phyloP scores from a whole-genome alignment of 1,140 invertebrate species.

The Drosophila bipectinata region DNA sequence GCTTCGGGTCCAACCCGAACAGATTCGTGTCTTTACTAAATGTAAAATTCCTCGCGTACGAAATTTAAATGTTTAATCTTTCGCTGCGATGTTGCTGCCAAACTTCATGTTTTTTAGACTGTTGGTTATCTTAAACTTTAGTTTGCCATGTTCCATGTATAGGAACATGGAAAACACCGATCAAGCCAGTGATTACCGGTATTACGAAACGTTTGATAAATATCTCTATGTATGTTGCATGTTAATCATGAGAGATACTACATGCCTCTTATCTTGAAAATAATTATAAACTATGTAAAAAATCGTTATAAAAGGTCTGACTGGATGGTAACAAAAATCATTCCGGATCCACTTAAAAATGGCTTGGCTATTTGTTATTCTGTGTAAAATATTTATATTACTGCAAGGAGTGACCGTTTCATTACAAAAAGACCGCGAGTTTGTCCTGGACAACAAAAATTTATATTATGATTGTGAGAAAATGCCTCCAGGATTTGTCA shows the following conservation, averaged over 20 bases:
- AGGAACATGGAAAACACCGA: no score
- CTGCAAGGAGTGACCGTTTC: not conserved
- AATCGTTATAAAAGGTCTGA: not conserved
- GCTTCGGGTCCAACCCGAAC: no score
- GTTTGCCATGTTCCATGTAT: no score
- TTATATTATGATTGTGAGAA: not conserved
- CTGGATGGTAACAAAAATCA: not conserved
- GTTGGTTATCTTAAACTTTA: no score
- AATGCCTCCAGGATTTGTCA: not conserved
- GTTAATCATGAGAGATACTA: not conserved
- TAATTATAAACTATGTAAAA: not conserved
- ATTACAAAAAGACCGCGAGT: constrained; percentile 4
- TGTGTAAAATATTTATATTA: not conserved
- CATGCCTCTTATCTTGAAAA: not conserved
- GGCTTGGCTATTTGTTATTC: not conserved
- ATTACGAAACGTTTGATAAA: not conserved
- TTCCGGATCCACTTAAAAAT: not conserved
- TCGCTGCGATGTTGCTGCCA: no score
- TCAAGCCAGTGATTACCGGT: no score
- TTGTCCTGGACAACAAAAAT: constrained; percentile 1
- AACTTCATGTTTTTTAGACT: no score
- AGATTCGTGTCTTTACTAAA: no score
- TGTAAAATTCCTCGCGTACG: no score
- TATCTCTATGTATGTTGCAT: not conserved
- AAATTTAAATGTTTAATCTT: no score